Base-by-base conservation (phyloP, 1,140 invertebrate species). In the Brachionus koreanus region DNA sequence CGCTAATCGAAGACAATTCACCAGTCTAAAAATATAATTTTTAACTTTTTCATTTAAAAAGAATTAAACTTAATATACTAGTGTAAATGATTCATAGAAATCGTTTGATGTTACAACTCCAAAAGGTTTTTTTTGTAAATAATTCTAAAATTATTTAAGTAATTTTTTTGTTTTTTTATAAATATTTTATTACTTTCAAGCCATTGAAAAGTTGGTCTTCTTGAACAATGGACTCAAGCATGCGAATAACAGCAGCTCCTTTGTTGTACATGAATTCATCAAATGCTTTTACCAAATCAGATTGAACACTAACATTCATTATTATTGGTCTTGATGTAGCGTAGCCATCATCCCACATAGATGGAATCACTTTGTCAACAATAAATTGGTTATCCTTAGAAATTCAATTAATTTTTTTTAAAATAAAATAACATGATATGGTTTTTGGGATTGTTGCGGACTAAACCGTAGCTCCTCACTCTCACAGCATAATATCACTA, bases 371-470 rank as follows among this genome's bases (percentile, higher is more conserved):
- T 49, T 67, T 57, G 7, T 57, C 61, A 29, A 37, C 39, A 12
- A 79, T 43, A 79, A 79, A 79, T 25, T 79, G 76, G 29, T 79
- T 65, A 9, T 79, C 76, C 76, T 79, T 57, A 35, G 10, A 25
- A 16, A 57, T 42, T 42, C 9, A 5, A 23, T 69, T 69, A n/a
- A n/a, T 10, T 13, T 3, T 35, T 42, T 69, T 69, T 13, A 3
- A 37, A 3, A 7, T 69, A 42, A n/a, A 37, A 42, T 9, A 69
- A n/a, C n/a, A n/a, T n/a, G n/a, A n/a, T n/a, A n/a, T n/a, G n/a
- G n/a, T n/a, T n/a, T n/a, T n/a, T n/a, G n/a, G n/a, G n/a, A n/a
- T n/a, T n/a, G n/a, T n/a, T n/a, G n/a, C n/a, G n/a, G n/a, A n/a
- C n/a, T n/a, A n/a, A n/a, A n/a, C n/a, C n/a, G n/a, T n/a, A n/a